Conservation (phyloP, 2,797 vertebrate genomes). For the Macroramphosus scolopax region DNA sequence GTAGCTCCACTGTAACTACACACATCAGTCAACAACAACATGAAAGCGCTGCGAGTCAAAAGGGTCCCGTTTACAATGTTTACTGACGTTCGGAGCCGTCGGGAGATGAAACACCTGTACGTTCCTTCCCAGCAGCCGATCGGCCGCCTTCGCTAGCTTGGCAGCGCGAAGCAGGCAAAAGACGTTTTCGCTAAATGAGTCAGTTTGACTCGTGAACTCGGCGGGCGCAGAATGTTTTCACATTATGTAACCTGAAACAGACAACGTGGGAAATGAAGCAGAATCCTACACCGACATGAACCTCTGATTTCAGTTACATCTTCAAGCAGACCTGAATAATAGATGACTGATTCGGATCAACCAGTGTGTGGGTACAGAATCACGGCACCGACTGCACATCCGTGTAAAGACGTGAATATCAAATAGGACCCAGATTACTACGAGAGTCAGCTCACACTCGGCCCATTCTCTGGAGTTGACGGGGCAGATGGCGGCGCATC, state of each 20-base stretch:
- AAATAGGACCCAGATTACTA: conserved; percentile 5
- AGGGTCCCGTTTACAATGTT: not conserved
- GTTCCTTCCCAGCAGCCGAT: conserved; percentile 5
- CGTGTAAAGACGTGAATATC: not conserved
- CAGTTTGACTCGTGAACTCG: conserved; percentile 32
- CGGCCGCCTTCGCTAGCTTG: conserved; percentile 6
- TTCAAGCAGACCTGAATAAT: not conserved
- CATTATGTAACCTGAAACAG: conserved; percentile 15
- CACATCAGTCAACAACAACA: no score
- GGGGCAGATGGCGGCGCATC: conserved; percentile 62
- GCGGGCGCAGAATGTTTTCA: conserved; percentile 24
- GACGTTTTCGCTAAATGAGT: conserved; percentile 25
- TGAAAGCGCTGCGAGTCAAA: not conserved
- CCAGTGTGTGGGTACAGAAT: not conserved
- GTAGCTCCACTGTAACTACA: no score
- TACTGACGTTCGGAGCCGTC: not conserved
- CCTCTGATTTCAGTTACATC: not conserved
- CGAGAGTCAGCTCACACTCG: conserved; percentile 1
- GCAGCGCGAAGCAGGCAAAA: not conserved
- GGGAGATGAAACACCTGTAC: conserved; percentile 7
- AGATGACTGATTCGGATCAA: not conserved
- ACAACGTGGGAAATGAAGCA: not conserved
- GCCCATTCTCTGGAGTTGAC: conserved; percentile 23
- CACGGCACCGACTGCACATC: not conserved
- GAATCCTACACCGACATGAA: conserved; percentile 6